Evolutionary conservation across 2,888 invertebrate species (phyloP), one percentile per base, ranked within the genome.

Genomic region (Phorcus lineatus): DNA sequence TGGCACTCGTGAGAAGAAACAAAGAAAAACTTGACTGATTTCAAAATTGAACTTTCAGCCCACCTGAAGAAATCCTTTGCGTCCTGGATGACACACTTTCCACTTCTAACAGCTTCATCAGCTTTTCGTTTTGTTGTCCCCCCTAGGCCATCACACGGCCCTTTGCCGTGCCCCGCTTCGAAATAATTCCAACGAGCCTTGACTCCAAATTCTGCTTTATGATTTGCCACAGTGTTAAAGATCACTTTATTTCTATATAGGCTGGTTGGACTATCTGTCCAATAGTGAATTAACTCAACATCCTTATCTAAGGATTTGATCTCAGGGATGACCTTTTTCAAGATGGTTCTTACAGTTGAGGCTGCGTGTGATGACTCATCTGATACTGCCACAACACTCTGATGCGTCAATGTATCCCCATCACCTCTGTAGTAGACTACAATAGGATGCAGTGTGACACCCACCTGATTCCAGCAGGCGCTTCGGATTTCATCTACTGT

Each of bases 191-290:
- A 87, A n/a, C 53, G 78, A 2, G 82, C 82, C 0, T 17, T 13
- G 24, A 79, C 17, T n/a, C 78, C 74, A 79, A 80, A 80, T 11
- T 84, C 11, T 16, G 74, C 62, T 36, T 53, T 57, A 40, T 86
- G 83, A 55, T 82, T 79, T 6, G 84, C 81, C 11, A 84, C 55
- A 13, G 36, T 74, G 36, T 80, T 17, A 40, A 87, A 86, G 6
- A 80, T 82, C n/a, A 31, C 70, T 40, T 79, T 78, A 66, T 86
- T 86, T 67, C 84, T 70, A 54, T 87, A 86, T 55, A 86, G 86
- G 9, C 55, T 55, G 55, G n/a, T 55, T 55, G 55, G 55, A 55
- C 55, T 55, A 55, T 55, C 55, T 55, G 55, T 55, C 55, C 55
- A 86, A 70, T 86, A 55, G 9, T 55, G 55, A 17, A 7, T 55